phyloP scores from a whole-genome alignment of 2,888 invertebrate genomes.

The Ennomos fuscantarius region DNA sequence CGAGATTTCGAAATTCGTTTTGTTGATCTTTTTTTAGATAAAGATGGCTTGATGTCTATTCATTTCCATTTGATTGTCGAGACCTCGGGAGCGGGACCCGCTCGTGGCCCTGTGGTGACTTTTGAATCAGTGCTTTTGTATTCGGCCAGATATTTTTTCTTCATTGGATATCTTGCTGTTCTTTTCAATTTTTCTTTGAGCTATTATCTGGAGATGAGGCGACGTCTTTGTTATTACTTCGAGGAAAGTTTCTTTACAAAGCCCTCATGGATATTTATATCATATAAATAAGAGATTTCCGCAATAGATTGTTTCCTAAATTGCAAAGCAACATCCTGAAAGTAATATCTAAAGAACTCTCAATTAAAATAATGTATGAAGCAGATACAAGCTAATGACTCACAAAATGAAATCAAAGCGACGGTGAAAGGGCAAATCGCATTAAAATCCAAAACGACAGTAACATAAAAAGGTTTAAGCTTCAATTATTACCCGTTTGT shows the following conservation, averaged over 20 bases:
- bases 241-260: constrained; percentile 2
- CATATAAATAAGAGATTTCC: too few relatives aligned
- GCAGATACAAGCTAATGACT: constrained; percentile 61
- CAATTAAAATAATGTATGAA: constrained; percentile 43
- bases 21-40: constrained; percentile 58
- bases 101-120: constrained; percentile 31
- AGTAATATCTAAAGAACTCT: constrained; percentile 27
- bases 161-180: constrained; percentile 35
- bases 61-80: constrained; percentile 45
- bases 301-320: too few relatives aligned
- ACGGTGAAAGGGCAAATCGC: constrained; percentile 55
- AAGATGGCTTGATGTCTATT: constrained; percentile 47
- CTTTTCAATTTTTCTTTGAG: constrained; percentile 35
- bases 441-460: constrained; percentile 65
- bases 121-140: constrained; percentile 31
- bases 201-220: constrained; percentile 12
- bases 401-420: constrained; percentile 64
- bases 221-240: constrained; percentile 23
- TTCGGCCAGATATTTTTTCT: constrained; percentile 28
- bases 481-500: constrained; percentile 79
- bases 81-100: constrained; percentile 12
- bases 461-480: constrained; percentile 67
- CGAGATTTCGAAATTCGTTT: constrained; percentile 57
- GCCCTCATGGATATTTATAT: not conserved
- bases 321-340: not conserved